Conservation (phyloP, 2,113 vertebrate species). For the Psilopsiagon aymara region DNA sequence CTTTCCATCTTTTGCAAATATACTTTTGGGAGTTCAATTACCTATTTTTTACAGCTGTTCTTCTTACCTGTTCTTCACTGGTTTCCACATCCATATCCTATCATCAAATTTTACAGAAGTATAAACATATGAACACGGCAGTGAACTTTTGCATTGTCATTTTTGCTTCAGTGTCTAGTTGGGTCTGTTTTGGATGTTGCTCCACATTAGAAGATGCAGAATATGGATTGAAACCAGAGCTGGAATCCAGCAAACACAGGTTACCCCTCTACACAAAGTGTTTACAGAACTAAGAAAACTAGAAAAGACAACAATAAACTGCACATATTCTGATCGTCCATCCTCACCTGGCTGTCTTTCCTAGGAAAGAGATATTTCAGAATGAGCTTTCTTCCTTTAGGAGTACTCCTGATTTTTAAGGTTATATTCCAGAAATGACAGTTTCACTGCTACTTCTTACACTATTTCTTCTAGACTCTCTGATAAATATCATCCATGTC, state of each 20-base stretch:
- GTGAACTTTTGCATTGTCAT: accelerated
- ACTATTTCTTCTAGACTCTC: background rate
- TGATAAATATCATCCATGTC: background rate
- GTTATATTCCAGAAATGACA: background rate
- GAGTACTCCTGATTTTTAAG: background rate
- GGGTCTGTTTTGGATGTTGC: background rate
- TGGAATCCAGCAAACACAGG: background rate
- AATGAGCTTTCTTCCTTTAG: background rate
- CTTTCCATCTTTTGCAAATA: background rate
- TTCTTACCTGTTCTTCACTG: background rate
- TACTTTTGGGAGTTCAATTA: background rate
- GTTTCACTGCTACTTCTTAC: background rate
- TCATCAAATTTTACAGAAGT: background rate
- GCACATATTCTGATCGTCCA: background rate
- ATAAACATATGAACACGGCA: background rate
- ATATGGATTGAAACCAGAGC: background rate
- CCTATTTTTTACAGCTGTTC: background rate
- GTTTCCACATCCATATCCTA: background rate
- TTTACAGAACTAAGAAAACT: background rate
- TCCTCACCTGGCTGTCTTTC: background rate
- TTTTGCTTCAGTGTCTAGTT: background rate
- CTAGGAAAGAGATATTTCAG: background rate
- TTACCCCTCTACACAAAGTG: background rate
- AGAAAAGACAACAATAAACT: background rate
- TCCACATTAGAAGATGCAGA: background rate